These are phyloP conservation scores for Vulpes lagopus DNA, from an alignment of 2,113 vertebrate genomes.

Conservation along the genomic window DNA sequence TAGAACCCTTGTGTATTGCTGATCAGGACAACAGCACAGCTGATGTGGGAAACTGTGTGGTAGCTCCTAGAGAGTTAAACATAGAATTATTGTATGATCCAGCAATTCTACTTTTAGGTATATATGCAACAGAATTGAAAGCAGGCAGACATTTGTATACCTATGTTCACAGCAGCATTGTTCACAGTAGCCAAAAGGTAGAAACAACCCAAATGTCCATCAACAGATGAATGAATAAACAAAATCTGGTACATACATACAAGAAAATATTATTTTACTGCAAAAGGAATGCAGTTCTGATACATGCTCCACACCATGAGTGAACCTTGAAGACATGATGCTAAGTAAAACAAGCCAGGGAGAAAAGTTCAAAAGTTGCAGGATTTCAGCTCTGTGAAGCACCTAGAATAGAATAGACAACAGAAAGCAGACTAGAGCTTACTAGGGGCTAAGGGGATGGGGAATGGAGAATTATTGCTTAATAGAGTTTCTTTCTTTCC, in stretches of 20 bases:
- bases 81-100: not conserved
- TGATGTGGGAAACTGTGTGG: not conserved
- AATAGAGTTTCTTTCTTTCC: not conserved
- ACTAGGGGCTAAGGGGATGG: fast-evolving
- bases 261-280: not conserved
- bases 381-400: not conserved
- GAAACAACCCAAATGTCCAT: not conserved
- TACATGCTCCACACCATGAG: too few relatives aligned
- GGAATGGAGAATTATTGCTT: not conserved
- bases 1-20: not conserved
- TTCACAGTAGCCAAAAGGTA: not conserved
- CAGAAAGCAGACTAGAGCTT: not conserved
- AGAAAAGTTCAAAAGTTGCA: not conserved
- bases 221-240: not conserved
- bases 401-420: not conserved
- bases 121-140: not conserved
- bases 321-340: not conserved
- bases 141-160: too few relatives aligned
- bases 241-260: not conserved
- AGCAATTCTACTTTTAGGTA: not conserved
- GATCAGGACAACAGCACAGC: not conserved
- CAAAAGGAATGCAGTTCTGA: not conserved
- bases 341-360: not conserved
- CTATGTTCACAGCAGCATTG: not conserved
- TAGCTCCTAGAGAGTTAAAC: not conserved